These are phyloP conservation scores for Athalia rosae DNA, from an alignment of 2,888 invertebrate genomes.

Conservation along the genomic window DNA sequence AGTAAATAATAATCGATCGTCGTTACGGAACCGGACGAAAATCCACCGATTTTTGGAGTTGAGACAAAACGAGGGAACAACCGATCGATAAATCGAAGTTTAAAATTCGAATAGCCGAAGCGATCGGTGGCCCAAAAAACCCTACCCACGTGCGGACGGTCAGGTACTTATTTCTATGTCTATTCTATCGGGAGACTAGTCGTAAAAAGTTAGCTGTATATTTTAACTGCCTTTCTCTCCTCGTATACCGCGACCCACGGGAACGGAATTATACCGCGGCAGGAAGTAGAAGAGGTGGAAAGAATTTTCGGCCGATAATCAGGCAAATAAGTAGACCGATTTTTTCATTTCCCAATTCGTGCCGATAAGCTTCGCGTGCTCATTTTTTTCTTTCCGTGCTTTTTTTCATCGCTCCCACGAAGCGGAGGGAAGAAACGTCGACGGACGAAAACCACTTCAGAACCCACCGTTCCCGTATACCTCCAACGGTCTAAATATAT, in stretches of 20 bases:
- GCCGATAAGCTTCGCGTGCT: background rate
- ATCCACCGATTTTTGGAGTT: background rate
- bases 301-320: background rate
- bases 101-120: conserved; percentile 14
- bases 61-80: background rate
- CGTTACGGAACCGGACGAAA: no score
- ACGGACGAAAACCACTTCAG: conserved; percentile 24
- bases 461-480: background rate
- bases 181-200: conserved; percentile 32
- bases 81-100: conserved; percentile 15
- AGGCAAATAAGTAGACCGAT: conserved; percentile 29
- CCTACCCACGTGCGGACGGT: background rate
- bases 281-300: background rate
- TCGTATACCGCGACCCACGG: background rate
- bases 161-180: conserved; percentile 3
- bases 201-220: conserved; percentile 44
- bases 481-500: conserved; percentile 4
- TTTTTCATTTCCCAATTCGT: conserved; percentile 36
- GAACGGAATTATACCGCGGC: background rate
- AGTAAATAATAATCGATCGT: no score
- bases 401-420: background rate
- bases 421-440: background rate
- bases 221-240: conserved; percentile 30
- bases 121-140: conserved; percentile 33
- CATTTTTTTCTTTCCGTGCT: background rate